phyloP scores from a whole-genome alignment of 2,797 vertebrate genomes.

The Cryptoprocta ferox region DNA sequence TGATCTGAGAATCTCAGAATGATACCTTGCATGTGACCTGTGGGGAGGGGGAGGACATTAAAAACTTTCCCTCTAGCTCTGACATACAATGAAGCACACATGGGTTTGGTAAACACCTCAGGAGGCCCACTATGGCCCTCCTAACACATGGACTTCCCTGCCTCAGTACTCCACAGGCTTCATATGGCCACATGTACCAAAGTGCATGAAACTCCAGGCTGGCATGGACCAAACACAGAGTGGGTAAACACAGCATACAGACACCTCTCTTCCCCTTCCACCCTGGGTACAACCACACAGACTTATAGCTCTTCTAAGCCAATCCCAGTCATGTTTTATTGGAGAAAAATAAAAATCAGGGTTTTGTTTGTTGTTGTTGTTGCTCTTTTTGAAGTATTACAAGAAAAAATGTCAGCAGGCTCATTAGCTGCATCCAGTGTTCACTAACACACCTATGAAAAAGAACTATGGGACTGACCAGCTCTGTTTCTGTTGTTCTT shows the following conservation, averaged over 20 bases:
- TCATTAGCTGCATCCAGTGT: constrained; percentile 79
- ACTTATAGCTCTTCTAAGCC: constrained; percentile 57
- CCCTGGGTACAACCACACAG: background rate
- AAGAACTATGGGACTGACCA: constrained; percentile 70
- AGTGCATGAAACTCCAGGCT: background rate
- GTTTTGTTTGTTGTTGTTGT: constrained; percentile 76
- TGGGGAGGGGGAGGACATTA: background rate
- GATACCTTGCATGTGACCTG: background rate
- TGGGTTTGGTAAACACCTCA: background rate
- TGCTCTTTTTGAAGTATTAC: constrained; percentile 80
- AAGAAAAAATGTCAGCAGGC: constrained; percentile 77
- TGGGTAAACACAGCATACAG: background rate
- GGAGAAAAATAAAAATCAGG: constrained; percentile 74
- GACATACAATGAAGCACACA: background rate
- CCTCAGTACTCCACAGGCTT: background rate
- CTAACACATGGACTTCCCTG: background rate
- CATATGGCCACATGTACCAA: background rate
- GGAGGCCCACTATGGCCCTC: background rate
- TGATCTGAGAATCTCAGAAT: background rate
- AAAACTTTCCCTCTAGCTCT: background rate
- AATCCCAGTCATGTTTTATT: constrained; percentile 77
- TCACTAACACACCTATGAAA: constrained; percentile 82
- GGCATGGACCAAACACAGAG: background rate
- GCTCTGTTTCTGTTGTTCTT: constrained; percentile 84
- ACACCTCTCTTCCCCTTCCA: background rate